Evolutionary conservation across 2,797 vertebrate species (phyloP).

Genomic region (Threskiornis aethiopicus): DNA sequence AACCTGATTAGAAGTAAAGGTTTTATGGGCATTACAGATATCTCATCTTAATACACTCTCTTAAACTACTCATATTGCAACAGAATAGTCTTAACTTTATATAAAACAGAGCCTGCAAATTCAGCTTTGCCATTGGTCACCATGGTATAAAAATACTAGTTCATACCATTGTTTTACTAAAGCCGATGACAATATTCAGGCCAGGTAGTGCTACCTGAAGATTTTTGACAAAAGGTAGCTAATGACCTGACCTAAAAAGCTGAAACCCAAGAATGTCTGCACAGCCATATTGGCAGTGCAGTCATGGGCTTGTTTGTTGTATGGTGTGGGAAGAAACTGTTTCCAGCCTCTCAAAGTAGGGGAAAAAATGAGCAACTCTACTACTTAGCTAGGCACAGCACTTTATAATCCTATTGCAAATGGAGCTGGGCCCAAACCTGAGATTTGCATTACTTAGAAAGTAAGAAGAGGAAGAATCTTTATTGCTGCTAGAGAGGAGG

Average conservation of each 20-base stretch:
- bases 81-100: background rate
- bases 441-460: background rate
- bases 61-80: background rate
- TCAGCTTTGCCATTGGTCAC: background rate
- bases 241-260: background rate
- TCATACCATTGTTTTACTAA: background rate
- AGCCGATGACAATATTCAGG: background rate
- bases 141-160: background rate
- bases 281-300: background rate
- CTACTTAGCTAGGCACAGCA: background rate
- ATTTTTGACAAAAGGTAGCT: background rate
- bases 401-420: background rate
- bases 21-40: background rate
- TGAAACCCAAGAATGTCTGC: background rate
- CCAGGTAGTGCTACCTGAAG: background rate
- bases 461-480: background rate
- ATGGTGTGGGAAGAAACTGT: background rate
- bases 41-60: background rate
- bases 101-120: background rate
- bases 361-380: background rate
- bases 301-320: background rate
- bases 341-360: background rate
- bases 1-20: background rate
- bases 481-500: background rate
- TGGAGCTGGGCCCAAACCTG: background rate